Evolutionary conservation across 2,113 vertebrate species (phyloP).

Genomic region (Oreochromis niloticus): DNA sequence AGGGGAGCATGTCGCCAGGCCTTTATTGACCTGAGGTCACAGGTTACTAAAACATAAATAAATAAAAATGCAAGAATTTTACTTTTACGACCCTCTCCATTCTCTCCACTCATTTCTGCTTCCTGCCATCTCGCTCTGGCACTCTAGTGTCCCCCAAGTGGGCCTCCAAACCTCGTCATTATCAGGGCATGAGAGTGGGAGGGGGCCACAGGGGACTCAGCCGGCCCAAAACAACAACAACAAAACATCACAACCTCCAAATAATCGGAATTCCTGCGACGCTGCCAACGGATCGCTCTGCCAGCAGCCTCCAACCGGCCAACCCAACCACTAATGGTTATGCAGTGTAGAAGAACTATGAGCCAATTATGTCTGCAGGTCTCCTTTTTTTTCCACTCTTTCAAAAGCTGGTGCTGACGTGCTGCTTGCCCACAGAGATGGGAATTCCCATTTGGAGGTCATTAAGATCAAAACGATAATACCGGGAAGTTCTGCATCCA

Average conservation of each 20-base stretch:
- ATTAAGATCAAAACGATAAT: constrained; percentile 39
- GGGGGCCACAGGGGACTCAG: not conserved
- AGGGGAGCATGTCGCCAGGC: not conserved
- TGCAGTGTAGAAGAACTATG: not conserved
- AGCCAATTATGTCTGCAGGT: not conserved
- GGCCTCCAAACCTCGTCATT: constrained; percentile 30
- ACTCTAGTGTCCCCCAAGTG: not conserved
- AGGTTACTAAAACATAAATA: not conserved
- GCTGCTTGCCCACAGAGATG: not conserved
- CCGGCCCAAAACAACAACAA: constrained; percentile 47
- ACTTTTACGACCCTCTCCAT: not conserved
- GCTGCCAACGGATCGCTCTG: constrained; percentile 14
- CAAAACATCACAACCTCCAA: constrained; percentile 35
- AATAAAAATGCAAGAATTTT: not conserved
- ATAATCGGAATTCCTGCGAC: constrained; percentile 28
- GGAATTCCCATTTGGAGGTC: not conserved
- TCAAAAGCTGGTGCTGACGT: not conserved
- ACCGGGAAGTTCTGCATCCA: not conserved
- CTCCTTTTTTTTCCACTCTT: not conserved
- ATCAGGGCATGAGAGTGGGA: not conserved
- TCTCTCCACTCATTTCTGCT: not conserved
- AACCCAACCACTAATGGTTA: not conserved
- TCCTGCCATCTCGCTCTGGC: not conserved
- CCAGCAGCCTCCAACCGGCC: constrained; percentile 6
- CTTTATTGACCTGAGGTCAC: not conserved